phyloP scores from a whole-genome alignment of 2,888 invertebrate species.

The Prenolepis imparis region DNA sequence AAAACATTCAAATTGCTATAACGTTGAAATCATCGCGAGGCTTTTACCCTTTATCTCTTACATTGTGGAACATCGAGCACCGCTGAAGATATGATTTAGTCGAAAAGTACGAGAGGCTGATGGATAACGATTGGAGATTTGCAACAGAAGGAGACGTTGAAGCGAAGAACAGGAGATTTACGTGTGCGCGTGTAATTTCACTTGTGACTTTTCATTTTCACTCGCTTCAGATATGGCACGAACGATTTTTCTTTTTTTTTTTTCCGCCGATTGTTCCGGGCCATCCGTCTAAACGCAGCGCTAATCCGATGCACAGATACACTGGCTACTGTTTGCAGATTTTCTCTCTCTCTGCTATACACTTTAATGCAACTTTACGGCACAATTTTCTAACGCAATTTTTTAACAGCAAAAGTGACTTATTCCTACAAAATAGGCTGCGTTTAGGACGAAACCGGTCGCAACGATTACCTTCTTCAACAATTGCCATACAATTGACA shows the following conservation, averaged over 20 bases:
- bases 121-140: conserved; percentile 34
- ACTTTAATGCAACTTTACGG: conserved; percentile 30
- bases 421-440: not conserved
- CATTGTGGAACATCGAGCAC: conserved; percentile 53
- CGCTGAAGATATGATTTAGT: not conserved
- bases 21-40: not conserved
- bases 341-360: conserved; percentile 5
- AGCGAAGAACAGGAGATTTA: conserved; percentile 23
- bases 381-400: conserved; percentile 33
- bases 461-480: conserved; percentile 35
- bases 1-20: not conserved
- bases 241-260: conserved; percentile 35
- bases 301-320: conserved; percentile 39
- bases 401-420: not conserved
- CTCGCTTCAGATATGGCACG: conserved; percentile 36
- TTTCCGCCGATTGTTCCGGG: not conserved
- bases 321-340: conserved; percentile 23
- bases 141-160: conserved; percentile 40
- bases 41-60: not conserved
- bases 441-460: conserved; percentile 38
- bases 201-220: conserved; percentile 34
- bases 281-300: conserved; percentile 51
- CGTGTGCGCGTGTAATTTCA: not conserved
- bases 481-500: not conserved
- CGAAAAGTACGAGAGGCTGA: not conserved